Conservation (phyloP, 1,140 invertebrate species). For the Aphaenogaster ashmeadi region DNA sequence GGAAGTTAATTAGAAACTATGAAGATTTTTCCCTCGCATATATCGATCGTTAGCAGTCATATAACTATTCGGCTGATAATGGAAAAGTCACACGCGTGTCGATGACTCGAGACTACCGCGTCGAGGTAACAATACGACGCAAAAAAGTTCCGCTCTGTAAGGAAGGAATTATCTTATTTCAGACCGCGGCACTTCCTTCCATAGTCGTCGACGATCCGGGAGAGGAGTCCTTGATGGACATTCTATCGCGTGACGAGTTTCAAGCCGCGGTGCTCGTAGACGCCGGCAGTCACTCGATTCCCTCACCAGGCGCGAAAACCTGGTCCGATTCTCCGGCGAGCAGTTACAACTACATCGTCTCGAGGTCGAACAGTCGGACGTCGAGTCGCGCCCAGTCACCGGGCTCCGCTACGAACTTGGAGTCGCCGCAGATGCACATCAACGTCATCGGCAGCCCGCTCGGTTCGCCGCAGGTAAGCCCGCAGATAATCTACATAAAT, state of each 20-base stretch:
- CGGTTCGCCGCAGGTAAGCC: constrained; percentile 71
- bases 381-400: constrained; percentile 76
- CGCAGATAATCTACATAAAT: constrained; percentile 44
- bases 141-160: not conserved
- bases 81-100: not conserved
- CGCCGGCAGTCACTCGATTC: constrained; percentile 48
- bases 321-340: constrained; percentile 76
- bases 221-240: constrained; percentile 74
- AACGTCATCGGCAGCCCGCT: constrained; percentile 72
- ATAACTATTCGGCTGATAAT: not conserved
- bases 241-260: constrained; percentile 63
- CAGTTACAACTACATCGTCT: constrained; percentile 66
- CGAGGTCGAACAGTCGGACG: constrained; percentile 71
- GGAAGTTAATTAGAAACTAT: not conserved
- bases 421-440: constrained; percentile 53
- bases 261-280: constrained; percentile 73
- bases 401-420: constrained; percentile 44
- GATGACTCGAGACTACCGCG: not conserved
- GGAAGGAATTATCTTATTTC: constrained; percentile 28
- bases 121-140: not conserved
- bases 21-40: not conserved
- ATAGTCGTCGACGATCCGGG: constrained; percentile 64
- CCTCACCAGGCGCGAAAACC: constrained; percentile 63
- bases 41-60: not conserved
- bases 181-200: constrained; percentile 56